Base-by-base conservation (phyloP, 37 sponge, comb jelly and placozoan species). In the Chondrosia reniformis region DNA sequence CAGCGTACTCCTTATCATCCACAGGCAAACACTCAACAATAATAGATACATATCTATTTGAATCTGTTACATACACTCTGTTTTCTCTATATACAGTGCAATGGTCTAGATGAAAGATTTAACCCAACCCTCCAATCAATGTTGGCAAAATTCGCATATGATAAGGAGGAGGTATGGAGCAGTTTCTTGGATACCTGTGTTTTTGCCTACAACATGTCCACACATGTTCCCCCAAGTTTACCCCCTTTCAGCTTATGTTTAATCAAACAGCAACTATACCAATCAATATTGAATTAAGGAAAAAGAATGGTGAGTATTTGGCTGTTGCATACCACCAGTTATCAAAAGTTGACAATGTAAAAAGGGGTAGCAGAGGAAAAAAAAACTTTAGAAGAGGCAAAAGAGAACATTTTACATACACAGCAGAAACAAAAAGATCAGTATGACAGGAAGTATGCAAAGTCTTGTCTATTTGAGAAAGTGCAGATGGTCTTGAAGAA, bases 221-320 rank as follows among this genome's bases (percentile, higher is more conserved):
- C 21, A 9, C 91, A 91, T 52, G 88, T 21, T 91, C 87, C 6
- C 61, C 88, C 2, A 61, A 80, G 37, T 87, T 58, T 78, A 72
- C 88, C n/a, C 91, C 91, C 27, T 91, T 91, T 75, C 49, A 83
- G 37, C 31, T 91, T 49, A 91, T 87, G 91, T 91, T 91, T 63
- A 61, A 67, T n/a, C 74, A 81, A 37, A 28, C 54, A 43, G 91
- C 88, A 24, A 64, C 67, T 5, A 44, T 91, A 21, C 91, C 91
- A 42, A 79, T 91, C 55, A 84, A 91, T 44, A 19, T 91, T 10
- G 55, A 86, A 6, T 8, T 83, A 28, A 13, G 22, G 37, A 78
- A 69, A 49, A 28, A 22, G 17, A 46, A 36, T 30, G 79, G 81
- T 34, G 69, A 77, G 25, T 72, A 82, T 45, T 24, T 32, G 24